Evolutionary conservation across 2,888 invertebrate genomes (phyloP), one percentile per base, ranked within the genome.

Genomic region (Mamestra brassicae): DNA sequence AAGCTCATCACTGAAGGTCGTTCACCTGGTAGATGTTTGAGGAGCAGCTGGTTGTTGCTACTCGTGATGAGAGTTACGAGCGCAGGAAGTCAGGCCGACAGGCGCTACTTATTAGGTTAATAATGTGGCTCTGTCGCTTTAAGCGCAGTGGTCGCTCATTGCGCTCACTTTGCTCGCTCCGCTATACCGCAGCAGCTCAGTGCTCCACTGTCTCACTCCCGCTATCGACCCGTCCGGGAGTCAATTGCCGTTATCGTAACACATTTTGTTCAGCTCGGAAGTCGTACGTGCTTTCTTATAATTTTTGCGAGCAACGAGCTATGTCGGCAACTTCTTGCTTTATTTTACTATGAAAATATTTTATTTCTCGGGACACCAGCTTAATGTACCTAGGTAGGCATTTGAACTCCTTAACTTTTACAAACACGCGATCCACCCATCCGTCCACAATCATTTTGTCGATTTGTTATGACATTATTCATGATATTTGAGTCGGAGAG

Each of bases 151-250:
- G 36, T 13, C 57, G 76, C 54, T 66, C 42, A 42, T 50, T 58
- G 71, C 47, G 17, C 72, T 71, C 57, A 7, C 13, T n/a, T 10
- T 13, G 47, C 52, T 74, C 13, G 4, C 38, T 26, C 13, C 45
- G 38, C 63, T 38, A n/a, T 10, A 45, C 69, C 61, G 45, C 67
- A 58, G 61, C 66, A 60, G 72, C 63, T 73, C 63, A 67, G 52
- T 60, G 47, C 64, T 62, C 58, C 55, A 61, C 78, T 52, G 66
- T 81, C 78, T 76, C 82, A 55, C 71, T 76, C 82, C 74, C 58
- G 61, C 75, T 76, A 86, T 86, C 76, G 87, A 86, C 82, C 82
- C 78, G 73, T 36, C 60, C 71, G 52, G 38, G 36, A 74, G 58
- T 77, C 74, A 78, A 78, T 74, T 78, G 71, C 4, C 80, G 55